Conservation (phyloP, 2,888 invertebrate genomes). For the Bruchidius siliquastri region DNA sequence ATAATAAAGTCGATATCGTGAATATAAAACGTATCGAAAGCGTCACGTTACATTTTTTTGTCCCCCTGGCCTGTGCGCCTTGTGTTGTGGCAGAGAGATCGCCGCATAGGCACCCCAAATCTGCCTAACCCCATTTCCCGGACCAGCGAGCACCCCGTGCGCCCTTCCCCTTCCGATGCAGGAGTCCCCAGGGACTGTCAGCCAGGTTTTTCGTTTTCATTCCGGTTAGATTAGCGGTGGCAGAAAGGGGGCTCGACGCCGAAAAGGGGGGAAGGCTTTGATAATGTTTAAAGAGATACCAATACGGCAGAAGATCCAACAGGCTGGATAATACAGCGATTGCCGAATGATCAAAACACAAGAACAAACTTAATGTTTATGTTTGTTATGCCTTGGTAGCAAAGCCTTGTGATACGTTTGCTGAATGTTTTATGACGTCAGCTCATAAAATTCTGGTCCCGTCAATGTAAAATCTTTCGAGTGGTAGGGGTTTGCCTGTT, state of each 20-base stretch:
- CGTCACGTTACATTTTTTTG: not conserved
- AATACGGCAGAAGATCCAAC: not conserved
- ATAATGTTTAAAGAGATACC: not conserved
- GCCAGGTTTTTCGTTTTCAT: conserved; percentile 39
- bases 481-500: too few species aligned
- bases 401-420: too few species aligned
- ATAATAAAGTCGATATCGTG: too few species aligned
- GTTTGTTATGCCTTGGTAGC: too few species aligned
- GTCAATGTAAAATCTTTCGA: too few species aligned
- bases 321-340: too few species aligned
- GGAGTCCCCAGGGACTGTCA: conserved; percentile 15
- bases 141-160: conserved; percentile 40
- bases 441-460: too few species aligned
- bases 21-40: not conserved
- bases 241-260: conserved; percentile 9
- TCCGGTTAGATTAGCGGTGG: conserved; percentile 38
- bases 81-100: not conserved
- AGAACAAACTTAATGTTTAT: too few species aligned
- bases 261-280: not conserved
- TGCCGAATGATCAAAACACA: too few species aligned
- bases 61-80: not conserved
- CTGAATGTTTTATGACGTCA: too few species aligned
- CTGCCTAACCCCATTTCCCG: conserved; percentile 46
- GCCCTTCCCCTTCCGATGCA: conserved; percentile 5
- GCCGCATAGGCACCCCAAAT: conserved; percentile 29